phyloP scores from a whole-genome alignment of 2,888 invertebrate species.

The Eupelmus urozonus region DNA sequence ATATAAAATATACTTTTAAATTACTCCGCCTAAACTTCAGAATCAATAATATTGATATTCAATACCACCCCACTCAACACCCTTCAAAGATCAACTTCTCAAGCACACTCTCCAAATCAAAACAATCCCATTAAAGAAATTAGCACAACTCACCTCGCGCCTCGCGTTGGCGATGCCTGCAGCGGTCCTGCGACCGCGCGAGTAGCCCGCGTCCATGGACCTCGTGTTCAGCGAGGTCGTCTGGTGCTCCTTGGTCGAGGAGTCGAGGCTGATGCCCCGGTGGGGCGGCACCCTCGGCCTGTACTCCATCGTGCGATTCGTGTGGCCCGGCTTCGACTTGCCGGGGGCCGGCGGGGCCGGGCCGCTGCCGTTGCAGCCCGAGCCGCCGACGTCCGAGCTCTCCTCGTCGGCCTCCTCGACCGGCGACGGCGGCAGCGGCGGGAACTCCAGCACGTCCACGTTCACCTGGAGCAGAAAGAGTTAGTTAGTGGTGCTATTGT shows the following conservation, averaged over 20 bases:
- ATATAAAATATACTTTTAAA: too few species aligned
- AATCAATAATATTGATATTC: too few species aligned
- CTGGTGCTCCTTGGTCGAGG: constrained; percentile 73
- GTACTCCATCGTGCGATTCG: constrained; percentile 74
- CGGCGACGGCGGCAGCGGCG: constrained; percentile 90
- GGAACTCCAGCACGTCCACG: constrained; percentile 85
- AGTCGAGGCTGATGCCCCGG: constrained; percentile 79
- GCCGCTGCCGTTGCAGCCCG: constrained; percentile 72
- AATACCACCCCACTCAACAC: too few species aligned
- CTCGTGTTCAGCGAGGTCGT: constrained; percentile 87
- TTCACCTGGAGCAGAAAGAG: constrained; percentile 68
- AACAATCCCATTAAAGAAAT: too few species aligned
- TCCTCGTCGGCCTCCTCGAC: constrained; percentile 89
- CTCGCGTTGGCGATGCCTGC: constrained; percentile 70
- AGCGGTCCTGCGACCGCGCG: constrained; percentile 72
- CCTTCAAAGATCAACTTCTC: too few species aligned
- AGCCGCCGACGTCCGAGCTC: constrained; percentile 81
- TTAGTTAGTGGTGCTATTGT: too few species aligned
- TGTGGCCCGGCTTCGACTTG: constrained; percentile 67
- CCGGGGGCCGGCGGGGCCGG: too few species aligned
- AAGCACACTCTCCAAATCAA: too few species aligned
- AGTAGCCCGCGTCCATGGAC: constrained; percentile 90
- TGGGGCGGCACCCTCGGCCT: constrained; percentile 86
- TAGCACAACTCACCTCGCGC: constrained; percentile 73
- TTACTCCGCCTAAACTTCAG: too few species aligned